Evolutionary conservation across 2,113 vertebrate genomes (phyloP).

Genomic region (Cercopithecus mona): DNA sequence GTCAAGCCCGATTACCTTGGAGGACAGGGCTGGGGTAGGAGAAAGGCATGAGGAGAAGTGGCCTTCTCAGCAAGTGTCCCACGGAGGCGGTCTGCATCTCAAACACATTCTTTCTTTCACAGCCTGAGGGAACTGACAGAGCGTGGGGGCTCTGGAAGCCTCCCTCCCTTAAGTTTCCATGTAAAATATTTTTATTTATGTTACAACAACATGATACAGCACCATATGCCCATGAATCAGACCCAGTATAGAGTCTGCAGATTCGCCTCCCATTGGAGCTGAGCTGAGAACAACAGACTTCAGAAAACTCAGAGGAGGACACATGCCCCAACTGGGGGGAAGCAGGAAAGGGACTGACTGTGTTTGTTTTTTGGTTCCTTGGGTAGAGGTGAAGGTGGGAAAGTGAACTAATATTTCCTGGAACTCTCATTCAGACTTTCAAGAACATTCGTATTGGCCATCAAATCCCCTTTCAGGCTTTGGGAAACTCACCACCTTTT

Average conservation of each 20-base stretch:
- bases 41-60: not conserved
- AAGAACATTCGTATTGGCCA: not conserved
- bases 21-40: no score
- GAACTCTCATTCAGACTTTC: not conserved
- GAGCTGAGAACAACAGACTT: not conserved
- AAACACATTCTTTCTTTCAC: not conserved
- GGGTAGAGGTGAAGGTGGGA: no score
- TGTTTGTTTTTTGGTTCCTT: not conserved
- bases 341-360: not conserved
- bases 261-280: not conserved
- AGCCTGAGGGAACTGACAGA: not conserved
- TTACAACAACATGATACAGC: slow-evolving; percentile 44
- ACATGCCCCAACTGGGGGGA: fast-evolving
- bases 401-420: not conserved
- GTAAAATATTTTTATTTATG: slow-evolving; percentile 64
- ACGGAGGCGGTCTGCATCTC: not conserved
- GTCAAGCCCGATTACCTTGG: not conserved
- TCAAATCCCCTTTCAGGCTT: not conserved
- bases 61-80: not conserved
- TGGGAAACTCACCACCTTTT: not conserved
- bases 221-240: slow-evolving; percentile 36
- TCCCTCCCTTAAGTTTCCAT: not conserved
- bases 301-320: not conserved
- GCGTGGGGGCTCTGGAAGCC: slow-evolving; percentile 12
- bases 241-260: not conserved